phyloP scores from a whole-genome alignment of 1,140 invertebrate species.

The Drosophila tristis region DNA sequence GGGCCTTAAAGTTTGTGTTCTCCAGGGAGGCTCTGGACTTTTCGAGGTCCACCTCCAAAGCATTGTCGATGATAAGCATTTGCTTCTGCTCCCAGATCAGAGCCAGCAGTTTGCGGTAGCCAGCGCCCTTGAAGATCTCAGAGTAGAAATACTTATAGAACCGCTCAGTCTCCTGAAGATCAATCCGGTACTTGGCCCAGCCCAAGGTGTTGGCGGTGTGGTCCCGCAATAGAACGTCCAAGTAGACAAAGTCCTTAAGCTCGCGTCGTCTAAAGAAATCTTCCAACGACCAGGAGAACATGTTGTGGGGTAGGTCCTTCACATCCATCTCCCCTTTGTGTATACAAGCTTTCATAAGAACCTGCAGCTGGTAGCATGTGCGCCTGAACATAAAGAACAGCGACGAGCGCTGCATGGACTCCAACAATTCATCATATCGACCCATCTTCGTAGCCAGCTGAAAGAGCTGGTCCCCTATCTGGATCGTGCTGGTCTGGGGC shows the following conservation, averaged over 20 bases:
- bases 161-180: conserved; percentile 22
- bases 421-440: conserved; percentile 9
- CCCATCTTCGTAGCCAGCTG: not conserved
- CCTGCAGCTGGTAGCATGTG: not conserved
- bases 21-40: not conserved
- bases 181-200: conserved; percentile 30
- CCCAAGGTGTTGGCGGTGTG: conserved; percentile 1
- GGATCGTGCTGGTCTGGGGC: not conserved
- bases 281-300: conserved; percentile 38
- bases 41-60: not conserved
- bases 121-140: not conserved
- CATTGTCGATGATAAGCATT: conserved; percentile 18
- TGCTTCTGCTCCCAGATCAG: conserved; percentile 24
- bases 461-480: not conserved
- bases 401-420: conserved; percentile 22
- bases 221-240: conserved; percentile 25
- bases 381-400: conserved; percentile 24
- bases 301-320: conserved; percentile 6
- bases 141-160: conserved; percentile 21
- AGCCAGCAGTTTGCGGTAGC: not conserved
- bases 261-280: conserved; percentile 22
- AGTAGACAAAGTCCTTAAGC: conserved; percentile 17
- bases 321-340: not conserved
- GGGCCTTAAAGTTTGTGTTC: not conserved
- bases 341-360: conserved; percentile 3